Conservation (phyloP, 2,797 vertebrate genomes). For the Gymnoscopelus microlampas region DNA sequence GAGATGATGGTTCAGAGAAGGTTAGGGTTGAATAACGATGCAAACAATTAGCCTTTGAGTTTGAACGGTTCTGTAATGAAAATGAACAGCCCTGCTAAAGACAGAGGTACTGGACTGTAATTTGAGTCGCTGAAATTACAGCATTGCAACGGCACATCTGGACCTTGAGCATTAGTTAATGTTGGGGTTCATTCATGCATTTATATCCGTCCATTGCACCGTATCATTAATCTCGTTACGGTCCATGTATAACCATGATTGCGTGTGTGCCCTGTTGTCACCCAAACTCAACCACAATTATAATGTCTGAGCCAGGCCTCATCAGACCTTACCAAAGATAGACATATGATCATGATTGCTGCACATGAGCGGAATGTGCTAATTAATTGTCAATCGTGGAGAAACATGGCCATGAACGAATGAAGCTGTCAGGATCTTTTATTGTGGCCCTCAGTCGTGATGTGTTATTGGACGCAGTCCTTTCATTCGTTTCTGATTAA, state of each 20-base stretch:
- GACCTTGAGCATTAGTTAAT: constrained; percentile 43
- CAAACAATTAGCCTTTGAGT: constrained; percentile 26
- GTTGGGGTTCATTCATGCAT: constrained; percentile 49
- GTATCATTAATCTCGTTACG: constrained; percentile 67
- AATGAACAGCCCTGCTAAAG: constrained; percentile 52
- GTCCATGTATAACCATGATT: constrained; percentile 51
- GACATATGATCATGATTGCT: constrained; percentile 55
- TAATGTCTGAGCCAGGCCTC: constrained; percentile 43
- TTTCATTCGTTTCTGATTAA: constrained; percentile 40
- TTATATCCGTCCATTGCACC: constrained; percentile 63
- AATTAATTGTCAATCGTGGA: constrained; percentile 47
- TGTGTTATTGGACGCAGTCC: constrained; percentile 37
- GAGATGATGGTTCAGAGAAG: not conserved
- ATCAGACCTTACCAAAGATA: constrained; percentile 44
- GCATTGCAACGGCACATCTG: constrained; percentile 65
- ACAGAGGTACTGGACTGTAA: constrained; percentile 32
- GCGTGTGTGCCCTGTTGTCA: constrained; percentile 60
- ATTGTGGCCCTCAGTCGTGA: constrained; percentile 10
- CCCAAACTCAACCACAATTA: constrained; percentile 52
- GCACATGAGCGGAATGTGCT: constrained; percentile 51
- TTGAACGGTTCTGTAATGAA: constrained; percentile 50
- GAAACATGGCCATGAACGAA: constrained; percentile 31
- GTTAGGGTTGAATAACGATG: constrained; percentile 16
- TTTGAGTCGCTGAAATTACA: constrained; percentile 50
- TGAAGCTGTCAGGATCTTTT: constrained; percentile 12